phyloP scores from a whole-genome alignment of 2,797 vertebrate genomes.

The Spinus olivaceus region DNA sequence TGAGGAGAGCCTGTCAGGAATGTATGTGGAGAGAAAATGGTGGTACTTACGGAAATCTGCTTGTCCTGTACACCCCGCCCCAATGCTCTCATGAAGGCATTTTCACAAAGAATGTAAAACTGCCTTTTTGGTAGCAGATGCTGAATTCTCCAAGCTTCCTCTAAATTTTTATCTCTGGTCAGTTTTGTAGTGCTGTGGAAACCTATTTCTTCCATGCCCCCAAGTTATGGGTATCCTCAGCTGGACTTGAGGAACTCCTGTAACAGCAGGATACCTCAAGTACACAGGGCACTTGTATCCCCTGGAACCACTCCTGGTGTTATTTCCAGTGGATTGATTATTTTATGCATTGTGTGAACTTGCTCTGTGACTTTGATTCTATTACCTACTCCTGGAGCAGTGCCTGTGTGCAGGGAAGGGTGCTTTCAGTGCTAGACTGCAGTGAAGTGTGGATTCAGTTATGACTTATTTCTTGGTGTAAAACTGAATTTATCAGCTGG shows the following conservation, averaged over 20 bases:
- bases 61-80: background rate
- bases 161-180: accelerated
- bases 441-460: background rate
- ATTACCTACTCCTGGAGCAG: background rate
- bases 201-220: background rate
- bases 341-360: background rate
- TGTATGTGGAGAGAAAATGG: background rate
- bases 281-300: background rate
- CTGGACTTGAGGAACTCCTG: background rate
- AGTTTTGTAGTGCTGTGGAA: background rate
- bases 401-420: background rate
- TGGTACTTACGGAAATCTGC: background rate
- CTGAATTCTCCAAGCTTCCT: background rate
- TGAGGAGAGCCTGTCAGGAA: background rate
- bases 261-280: background rate
- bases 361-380: background rate
- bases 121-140: background rate
- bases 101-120: background rate
- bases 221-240: background rate
- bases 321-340: background rate
- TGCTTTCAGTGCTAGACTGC: background rate
- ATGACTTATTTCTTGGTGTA: background rate
- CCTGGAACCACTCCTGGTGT: background rate
- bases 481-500: background rate
- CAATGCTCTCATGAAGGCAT: accelerated